phyloP scores from a whole-genome alignment of 1,140 invertebrate species.

The Aphelinus atriplicis region DNA sequence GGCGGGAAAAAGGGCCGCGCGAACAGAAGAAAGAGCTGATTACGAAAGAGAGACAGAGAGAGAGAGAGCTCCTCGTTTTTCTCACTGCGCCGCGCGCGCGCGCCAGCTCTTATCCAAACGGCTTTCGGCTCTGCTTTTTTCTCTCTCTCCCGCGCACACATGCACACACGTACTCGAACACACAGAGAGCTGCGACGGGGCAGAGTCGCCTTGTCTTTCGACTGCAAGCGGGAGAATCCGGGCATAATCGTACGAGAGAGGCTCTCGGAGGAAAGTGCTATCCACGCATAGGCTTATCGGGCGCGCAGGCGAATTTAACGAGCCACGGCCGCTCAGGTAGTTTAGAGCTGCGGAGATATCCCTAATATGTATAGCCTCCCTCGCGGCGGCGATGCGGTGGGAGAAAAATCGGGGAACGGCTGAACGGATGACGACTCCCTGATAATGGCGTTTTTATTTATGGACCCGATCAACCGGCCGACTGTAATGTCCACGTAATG shows the following conservation, averaged over 20 bases:
- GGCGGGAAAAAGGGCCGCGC: slow-evolving; percentile 4
- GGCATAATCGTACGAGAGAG: slow-evolving; percentile 23
- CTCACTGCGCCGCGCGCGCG: not conserved
- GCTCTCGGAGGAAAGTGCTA: not conserved
- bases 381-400: not conserved
- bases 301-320: slow-evolving; percentile 35
- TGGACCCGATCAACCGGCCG: slow-evolving; percentile 23
- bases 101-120: not conserved
- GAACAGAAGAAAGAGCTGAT: slow-evolving; percentile 23
- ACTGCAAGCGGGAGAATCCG: slow-evolving; percentile 17
- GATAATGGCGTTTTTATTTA: slow-evolving; percentile 40
- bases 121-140: not conserved
- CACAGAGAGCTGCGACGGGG: not conserved
- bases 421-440: slow-evolving; percentile 21
- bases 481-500: slow-evolving; percentile 31
- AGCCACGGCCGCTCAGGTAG: slow-evolving; percentile 36
- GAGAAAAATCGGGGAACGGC: slow-evolving; percentile 10
- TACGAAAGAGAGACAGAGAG: not conserved
- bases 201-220: not conserved
- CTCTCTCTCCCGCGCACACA: slow-evolving; percentile 1
- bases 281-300: not conserved
- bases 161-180: not conserved
- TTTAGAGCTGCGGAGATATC: slow-evolving; percentile 36
- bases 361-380: slow-evolving; percentile 7
- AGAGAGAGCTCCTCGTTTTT: not conserved